Evolutionary conservation across 2,888 invertebrate species (phyloP), one percentile per base, ranked within the genome.

Genomic region (Pollenia griseotomentosa): DNA sequence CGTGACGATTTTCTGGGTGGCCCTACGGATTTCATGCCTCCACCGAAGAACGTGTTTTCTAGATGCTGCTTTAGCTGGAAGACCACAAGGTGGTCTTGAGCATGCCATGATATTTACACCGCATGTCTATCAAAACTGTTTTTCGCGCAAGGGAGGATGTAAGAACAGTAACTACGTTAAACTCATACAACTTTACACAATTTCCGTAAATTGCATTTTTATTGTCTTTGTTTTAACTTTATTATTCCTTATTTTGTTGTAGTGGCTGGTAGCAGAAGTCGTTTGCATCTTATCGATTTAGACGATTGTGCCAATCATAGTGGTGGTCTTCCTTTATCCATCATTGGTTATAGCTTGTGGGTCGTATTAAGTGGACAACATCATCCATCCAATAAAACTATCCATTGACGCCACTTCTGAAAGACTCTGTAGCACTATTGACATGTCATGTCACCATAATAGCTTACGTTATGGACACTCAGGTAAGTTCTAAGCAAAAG

Each of bases 311-410:
- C 97, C 88, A 97, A 97, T 94, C 96, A 97, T 12, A 96, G 96
- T 89, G 97, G 97, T 87, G 97, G 97, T 77, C 96, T 99, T 90
- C 98, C 99, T 55, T 95, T 99, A 84, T 98, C 99, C 46, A 98
- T 98, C 63, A 95, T 99, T 88, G 99, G 99, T 88, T 99, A 99
- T 94, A 98, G 99, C 91, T 95, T 99, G 86, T 94, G 99, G 89
- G 98, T 98, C 79, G 97, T 99, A 92, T 97, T 99, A 93, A 99
- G 99, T 94, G 99, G 99, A 74, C 99, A 99, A 94, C 96, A 98
- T 91, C 99, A 99, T 94, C 95, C 99, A 88, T 99, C 99, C 8
- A 98, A 98, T 93, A 97, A 98, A 94, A 99, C 92, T 98, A 98
- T 94, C 98, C 98, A 93, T 94, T 99, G 88, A 98, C 98, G 74